Base-by-base conservation (phyloP, 2,888 invertebrate genomes). In the Aphelenchoides bicaudatus region DNA sequence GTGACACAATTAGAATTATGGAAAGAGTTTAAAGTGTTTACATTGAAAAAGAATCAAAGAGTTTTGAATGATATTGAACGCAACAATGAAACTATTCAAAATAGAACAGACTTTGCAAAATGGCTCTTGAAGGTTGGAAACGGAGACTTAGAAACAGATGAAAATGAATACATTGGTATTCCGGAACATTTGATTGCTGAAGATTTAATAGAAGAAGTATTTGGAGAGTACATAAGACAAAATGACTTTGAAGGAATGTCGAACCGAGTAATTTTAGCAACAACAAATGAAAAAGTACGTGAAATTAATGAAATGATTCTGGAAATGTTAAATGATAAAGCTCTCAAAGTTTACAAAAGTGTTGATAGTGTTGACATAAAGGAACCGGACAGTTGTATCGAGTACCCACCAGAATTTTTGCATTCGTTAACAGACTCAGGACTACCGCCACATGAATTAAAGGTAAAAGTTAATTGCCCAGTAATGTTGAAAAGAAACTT, bases 1-100 rank as follows among this genome's bases (percentile, higher is more conserved):
- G 3, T 53, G 13, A 53, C 4, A 3, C 19, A 16, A 3, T 51
- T 27, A 4, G 6, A 3, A 3, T 56, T 53, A 56, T 53, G 50
- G 53, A 23, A 4, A 16, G 4, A 5, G 6, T 67, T 66, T 28
- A 34, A 61, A 58, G 19, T 19, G 28, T 27, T 64, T 13, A 16
- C 46, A 16, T 47, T 61, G 0, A 29, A 30, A 2, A 6, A 64
- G 25, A 60, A 61, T 31, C 39, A 38, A 43, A 5, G 62, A 27
- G 66, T 34, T n/a, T n/a, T n/a, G n/a, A n/a, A n/a, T n/a, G n/a
- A n/a, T n/a, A n/a, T n/a, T n/a, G n/a, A n/a, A n/a, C n/a, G n/a
- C n/a, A n/a, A n/a, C n/a, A n/a, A n/a, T n/a, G n/a, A n/a, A n/a
- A n/a, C n/a, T n/a, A n/a, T n/a, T n/a, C n/a, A n/a, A n/a, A n/a